Percentiles rank a stretch among this genome's conserved stretches.
Conservation (phyloP, 2,888 invertebrate genomes). For the Melanophora roralis region DNA sequence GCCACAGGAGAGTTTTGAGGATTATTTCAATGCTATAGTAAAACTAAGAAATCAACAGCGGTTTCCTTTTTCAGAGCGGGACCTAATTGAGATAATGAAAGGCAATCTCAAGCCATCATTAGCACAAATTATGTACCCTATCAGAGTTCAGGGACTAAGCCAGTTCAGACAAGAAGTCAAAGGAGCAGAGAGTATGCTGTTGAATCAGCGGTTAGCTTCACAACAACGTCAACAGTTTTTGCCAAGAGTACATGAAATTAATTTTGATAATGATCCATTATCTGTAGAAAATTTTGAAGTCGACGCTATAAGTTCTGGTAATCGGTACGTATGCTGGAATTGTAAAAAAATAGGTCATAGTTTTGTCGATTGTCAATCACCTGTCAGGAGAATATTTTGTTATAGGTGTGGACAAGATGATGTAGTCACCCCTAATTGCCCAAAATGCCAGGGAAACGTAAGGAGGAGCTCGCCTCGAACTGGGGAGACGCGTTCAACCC, state of each 20-base stretch:
- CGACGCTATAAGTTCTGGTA: background rate
- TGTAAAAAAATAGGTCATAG: background rate
- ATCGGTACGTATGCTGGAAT: background rate
- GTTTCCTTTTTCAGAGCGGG: background rate
- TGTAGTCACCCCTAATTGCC: background rate
- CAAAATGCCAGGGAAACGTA: constrained; percentile 1
- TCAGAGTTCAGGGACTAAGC: background rate
- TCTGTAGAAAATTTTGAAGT: background rate
- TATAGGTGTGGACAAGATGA: background rate
- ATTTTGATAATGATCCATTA: background rate
- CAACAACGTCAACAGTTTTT: background rate
- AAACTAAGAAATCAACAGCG: background rate
- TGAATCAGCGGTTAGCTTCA: too few species aligned
- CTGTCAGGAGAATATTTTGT: background rate
- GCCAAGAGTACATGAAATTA: background rate
- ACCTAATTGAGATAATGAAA: background rate
- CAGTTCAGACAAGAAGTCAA: background rate
- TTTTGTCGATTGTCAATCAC: background rate
- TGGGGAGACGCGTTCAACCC: background rate
- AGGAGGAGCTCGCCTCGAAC: background rate
- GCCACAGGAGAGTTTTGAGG: too few species aligned
- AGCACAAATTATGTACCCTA: background rate
- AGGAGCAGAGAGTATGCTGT: background rate
- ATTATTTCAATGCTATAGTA: too few species aligned
- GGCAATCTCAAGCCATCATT: constrained; percentile 11